A percentile compares a stretch with the other conserved stretches of the same genome.
These are phyloP conservation scores for Acrossocheilus wenchowensis DNA, from an alignment of 2,797 vertebrate genomes.

Conservation along the genomic window DNA sequence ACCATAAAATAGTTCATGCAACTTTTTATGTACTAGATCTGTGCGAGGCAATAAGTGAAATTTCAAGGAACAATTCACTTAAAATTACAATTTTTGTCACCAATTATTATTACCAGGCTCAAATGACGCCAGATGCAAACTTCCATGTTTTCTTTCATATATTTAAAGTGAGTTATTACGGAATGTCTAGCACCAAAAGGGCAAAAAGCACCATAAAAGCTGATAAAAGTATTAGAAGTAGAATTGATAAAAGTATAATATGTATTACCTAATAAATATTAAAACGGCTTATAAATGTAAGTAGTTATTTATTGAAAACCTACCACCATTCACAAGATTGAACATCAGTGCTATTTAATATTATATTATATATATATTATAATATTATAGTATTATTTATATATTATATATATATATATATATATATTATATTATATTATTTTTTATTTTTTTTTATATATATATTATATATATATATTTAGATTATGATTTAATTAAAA, in stretches of 20 bases:
- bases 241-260: not conserved
- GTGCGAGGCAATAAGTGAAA: not conserved
- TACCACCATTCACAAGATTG: not conserved
- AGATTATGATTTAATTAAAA: not conserved
- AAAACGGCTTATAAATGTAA: too few species aligned
- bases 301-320: too few species aligned
- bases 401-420: too few species aligned
- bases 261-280: too few species aligned
- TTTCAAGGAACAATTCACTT: not conserved
- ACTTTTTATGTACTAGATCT: not conserved
- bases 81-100: not conserved
- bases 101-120: not conserved
- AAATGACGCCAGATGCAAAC: not conserved
- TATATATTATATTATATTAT: too few species aligned
- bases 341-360: not conserved
- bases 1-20: not conserved
- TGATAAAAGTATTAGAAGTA: not conserved
- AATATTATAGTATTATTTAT: not conserved
- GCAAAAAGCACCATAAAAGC: not conserved
- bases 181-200: not conserved
- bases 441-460: too few species aligned
- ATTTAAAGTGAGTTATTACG: not conserved
- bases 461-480: too few species aligned
- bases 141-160: too few species aligned
- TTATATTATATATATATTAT: too few species aligned